phyloP scores from a whole-genome alignment of 2,113 vertebrate species.

The Anguilla japonica region DNA sequence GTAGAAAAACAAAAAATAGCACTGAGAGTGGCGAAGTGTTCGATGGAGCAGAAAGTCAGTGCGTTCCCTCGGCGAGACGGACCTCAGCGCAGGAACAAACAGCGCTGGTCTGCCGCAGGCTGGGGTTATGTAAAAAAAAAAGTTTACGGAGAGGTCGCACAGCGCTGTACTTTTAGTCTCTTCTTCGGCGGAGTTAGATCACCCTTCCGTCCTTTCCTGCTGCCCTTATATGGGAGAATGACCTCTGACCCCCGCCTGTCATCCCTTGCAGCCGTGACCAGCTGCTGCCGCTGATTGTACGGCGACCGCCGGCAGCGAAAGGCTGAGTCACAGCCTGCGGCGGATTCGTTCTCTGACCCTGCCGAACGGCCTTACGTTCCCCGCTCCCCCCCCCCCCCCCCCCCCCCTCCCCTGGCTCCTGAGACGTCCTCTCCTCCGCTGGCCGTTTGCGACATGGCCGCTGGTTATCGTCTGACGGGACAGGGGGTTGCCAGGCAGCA shows the following conservation, averaged over 20 bases:
- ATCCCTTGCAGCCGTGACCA: neutral
- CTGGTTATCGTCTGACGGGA: neutral
- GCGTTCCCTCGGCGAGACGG: too few relatives aligned
- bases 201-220: neutral
- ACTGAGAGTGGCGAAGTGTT: too few relatives aligned
- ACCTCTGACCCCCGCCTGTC: neutral
- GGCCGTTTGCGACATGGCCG: neutral
- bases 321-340: neutral
- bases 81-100: too few relatives aligned
- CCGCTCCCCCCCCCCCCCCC: neutral
- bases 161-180: conserved; percentile 10
- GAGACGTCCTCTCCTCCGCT: neutral
- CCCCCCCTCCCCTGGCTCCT: neutral
- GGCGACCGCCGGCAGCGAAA: neutral
- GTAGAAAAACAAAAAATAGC: neutral
- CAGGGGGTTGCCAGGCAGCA: neutral
- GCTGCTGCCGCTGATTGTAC: neutral
- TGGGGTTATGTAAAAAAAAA: neutral
- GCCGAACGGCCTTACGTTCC: neutral
- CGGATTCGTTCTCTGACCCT: neutral
- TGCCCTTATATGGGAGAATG: neutral
- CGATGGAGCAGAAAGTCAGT: too few relatives aligned
- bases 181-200: neutral
- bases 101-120: neutral
- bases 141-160: neutral